Conservation (phyloP, 2,888 invertebrate species). For the Drosophila aldrichi region DNA sequence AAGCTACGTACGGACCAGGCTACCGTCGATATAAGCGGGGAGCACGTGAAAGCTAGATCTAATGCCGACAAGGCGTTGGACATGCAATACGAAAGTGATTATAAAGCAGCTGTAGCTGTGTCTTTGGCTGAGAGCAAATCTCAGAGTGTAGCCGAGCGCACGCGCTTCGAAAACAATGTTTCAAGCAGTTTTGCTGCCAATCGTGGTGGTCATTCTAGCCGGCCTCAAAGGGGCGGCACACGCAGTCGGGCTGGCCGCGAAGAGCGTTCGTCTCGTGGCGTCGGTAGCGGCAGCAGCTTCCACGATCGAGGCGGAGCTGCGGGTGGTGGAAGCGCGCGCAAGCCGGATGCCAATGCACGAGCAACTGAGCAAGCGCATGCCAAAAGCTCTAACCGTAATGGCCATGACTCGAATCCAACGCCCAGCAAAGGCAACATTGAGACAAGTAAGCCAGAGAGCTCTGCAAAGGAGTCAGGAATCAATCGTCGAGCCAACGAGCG, state of each 20-base stretch:
- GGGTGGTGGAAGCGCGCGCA: conserved; percentile 23
- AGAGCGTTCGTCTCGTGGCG: conserved; percentile 43
- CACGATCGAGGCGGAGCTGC: conserved; percentile 30
- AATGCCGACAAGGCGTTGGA: conserved; percentile 38
- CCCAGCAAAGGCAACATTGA: conserved; percentile 38
- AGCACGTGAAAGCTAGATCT: conserved; percentile 30
- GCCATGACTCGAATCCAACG: conserved; percentile 28
- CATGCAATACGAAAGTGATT: conserved; percentile 44
- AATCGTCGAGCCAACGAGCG: conserved; percentile 47
- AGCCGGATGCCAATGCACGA: conserved; percentile 21
- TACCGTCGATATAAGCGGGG: conserved; percentile 15
- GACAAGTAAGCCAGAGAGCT: conserved; percentile 42
- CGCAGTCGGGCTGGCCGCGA: conserved; percentile 52
- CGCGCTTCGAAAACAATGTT: conserved; percentile 85
- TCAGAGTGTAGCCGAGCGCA: conserved; percentile 44
- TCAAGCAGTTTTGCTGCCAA: conserved; percentile 85
- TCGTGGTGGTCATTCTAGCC: conserved; percentile 55
- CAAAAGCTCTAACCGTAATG: conserved; percentile 45
- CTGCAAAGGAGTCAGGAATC: conserved; percentile 31
- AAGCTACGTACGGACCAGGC: conserved; percentile 86
- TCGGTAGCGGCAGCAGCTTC: conserved; percentile 17
- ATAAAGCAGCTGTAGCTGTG: conserved; percentile 18
- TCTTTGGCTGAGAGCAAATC: conserved; percentile 38
- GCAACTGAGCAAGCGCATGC: conserved; percentile 29
- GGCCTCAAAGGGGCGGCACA: conserved; percentile 33